Percentiles rank a stretch among this genome's conserved stretches.
phyloP scores from a whole-genome alignment of 2,888 invertebrate genomes.

The Drosophila koepferae region DNA sequence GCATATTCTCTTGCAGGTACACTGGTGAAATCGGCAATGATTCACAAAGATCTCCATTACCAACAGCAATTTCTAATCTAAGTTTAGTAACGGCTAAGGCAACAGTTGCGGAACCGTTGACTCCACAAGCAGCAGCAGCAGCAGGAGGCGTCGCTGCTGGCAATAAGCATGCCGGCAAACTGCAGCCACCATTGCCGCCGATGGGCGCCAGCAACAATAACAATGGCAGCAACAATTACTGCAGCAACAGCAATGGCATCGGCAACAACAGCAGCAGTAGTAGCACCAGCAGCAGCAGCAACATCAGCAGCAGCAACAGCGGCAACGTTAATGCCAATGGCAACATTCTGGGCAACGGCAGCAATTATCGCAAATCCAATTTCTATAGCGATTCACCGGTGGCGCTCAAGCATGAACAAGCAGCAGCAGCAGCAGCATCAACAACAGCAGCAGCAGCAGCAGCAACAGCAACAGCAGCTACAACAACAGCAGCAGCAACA shows the following conservation, averaged over 20 bases:
- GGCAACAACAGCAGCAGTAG: background rate
- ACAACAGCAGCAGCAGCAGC: conserved; percentile 37
- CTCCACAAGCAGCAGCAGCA: conserved; percentile 39
- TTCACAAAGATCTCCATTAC: conserved; percentile 85
- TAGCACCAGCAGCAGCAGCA: conserved; percentile 11
- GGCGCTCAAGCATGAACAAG: conserved; percentile 22
- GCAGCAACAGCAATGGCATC: conserved; percentile 7
- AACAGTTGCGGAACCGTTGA: conserved; percentile 31
- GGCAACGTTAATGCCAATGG: conserved; percentile 47
- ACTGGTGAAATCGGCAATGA: conserved; percentile 85
- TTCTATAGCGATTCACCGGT: conserved; percentile 3
- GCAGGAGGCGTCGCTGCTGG: conserved; percentile 10
- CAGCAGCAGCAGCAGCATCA: conserved; percentile 51
- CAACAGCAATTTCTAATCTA: conserved; percentile 85
- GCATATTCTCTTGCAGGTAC: conserved; percentile 71
- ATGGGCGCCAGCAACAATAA: conserved; percentile 49
- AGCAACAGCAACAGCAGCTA: conserved; percentile 43
- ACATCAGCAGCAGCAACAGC: conserved; percentile 35
- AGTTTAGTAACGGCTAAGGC: conserved; percentile 83
- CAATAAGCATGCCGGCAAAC: conserved; percentile 54
- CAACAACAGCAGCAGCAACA: conserved; percentile 39
- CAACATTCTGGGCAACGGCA: conserved; percentile 58
- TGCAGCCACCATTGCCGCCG: conserved; percentile 71
- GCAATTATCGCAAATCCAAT: conserved; percentile 23
- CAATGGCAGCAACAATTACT: conserved; percentile 19